Evolutionary conservation across 2,888 invertebrate genomes (phyloP).

Genomic region (Cremastinae sp.): DNA sequence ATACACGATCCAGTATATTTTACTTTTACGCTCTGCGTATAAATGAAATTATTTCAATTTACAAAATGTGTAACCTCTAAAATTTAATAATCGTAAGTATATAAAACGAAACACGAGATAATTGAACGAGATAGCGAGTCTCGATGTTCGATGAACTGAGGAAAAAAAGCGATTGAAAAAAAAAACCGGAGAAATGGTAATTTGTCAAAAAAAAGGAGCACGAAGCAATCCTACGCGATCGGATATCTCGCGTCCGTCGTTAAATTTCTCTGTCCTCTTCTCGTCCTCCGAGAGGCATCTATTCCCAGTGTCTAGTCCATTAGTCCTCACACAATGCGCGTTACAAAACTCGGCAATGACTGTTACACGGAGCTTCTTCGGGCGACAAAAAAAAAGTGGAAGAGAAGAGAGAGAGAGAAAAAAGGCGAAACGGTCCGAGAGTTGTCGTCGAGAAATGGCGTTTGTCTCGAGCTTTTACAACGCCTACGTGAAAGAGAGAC

Average conservation of each 20-base stretch:
- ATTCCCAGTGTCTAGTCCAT: slow-evolving; percentile 21
- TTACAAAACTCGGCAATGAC: slow-evolving; percentile 24
- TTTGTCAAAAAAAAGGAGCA: slow-evolving; percentile 19
- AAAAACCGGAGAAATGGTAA: neutral
- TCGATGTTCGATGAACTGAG: too few species aligned
- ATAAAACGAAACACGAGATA: too few species aligned
- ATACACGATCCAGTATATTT: too few species aligned
- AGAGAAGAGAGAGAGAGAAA: too few species aligned
- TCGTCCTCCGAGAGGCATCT: neutral
- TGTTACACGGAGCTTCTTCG: slow-evolving; percentile 1
- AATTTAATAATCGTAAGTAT: too few species aligned
- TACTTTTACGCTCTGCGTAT: too few species aligned
- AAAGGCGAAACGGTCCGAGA: neutral
- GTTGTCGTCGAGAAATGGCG: slow-evolving; percentile 39
- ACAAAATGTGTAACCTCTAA: too few species aligned
- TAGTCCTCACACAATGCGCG: slow-evolving; percentile 5
- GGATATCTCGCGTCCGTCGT: slow-evolving; percentile 10
- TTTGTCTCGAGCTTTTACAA: slow-evolving; percentile 35
- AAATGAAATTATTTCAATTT: too few species aligned
- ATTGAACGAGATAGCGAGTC: too few species aligned
- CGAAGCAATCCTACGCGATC: slow-evolving; percentile 9
- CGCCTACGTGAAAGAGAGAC: slow-evolving; percentile 31
- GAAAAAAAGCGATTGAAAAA: too few species aligned
- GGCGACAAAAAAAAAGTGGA: too few species aligned
- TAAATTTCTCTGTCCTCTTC: neutral